Evolutionary conservation across 2,797 vertebrate species (phyloP), one percentile per base, ranked within the genome.

Genomic region (Sebastes vulpes): DNA sequence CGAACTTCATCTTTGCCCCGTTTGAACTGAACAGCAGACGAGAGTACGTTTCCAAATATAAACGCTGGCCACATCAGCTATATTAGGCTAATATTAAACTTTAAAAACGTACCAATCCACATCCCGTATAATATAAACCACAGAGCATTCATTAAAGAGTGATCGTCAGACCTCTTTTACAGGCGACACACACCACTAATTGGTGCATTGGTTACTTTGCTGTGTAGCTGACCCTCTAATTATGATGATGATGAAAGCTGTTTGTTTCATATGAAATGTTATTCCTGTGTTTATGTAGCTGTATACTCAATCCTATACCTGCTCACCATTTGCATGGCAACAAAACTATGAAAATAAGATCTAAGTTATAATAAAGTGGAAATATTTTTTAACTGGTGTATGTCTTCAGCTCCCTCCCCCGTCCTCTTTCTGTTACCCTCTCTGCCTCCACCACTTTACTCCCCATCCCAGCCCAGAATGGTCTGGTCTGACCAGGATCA

Each of bases 101-200:
- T 54, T 35, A 7, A 76, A 79, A 16, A 61, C 7, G 11, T 65
- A 68, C 48, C 23, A 56, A 82, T 72, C 71, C 70, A 57, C 35
- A 66, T 57, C 59, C 65, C 35, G 32, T 46, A 50, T 28, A 58
- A 50, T 57, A 31, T 35, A 38, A 77, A 29, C 59, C 66, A 1
- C 57, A 26, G n/a, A 66, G 42, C 16, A n/a, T 50, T 72, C 58
- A 78, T 84, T 80, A 84, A 81, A 82, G 72, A 46, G 56, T n/a
- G 60, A 84, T 66, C 53, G 18, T 65, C 68, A 63, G 57, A 53
- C 46, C 64, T 78, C 54, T 88, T 87, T 78, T 77, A 77, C 50
- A 77, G 67, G 65, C n/a, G 72, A 81, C 61, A 75, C 54, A 26
- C 60, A 61, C 81, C 81, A 82, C 86, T 83, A 83, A 85, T 59